Evolutionary conservation across 2,888 invertebrate species (phyloP).

Genomic region (Gymnocheta viridis): DNA sequence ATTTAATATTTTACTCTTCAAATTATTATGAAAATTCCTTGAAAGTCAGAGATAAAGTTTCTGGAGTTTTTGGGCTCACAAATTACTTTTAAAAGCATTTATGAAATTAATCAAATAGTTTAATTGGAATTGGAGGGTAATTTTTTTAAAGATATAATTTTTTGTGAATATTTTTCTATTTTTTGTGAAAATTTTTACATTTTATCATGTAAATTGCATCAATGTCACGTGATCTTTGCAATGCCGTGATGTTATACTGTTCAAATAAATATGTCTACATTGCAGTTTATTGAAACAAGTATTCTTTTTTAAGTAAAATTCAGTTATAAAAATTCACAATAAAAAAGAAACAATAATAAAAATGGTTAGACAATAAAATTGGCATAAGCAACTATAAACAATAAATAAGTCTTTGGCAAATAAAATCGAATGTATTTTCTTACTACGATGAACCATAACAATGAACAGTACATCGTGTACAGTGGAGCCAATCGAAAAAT

Average conservation of each 20-base stretch:
- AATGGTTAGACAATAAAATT: constrained; percentile 47
- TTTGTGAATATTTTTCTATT: neutral
- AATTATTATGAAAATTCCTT: too few relatives aligned
- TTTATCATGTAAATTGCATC: neutral
- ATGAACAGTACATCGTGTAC: neutral
- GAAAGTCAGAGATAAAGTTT: too few relatives aligned
- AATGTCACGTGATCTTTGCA: too few relatives aligned
- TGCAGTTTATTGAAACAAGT: constrained; percentile 13
- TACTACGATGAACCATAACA: neutral
- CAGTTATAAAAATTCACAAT: constrained; percentile 1
- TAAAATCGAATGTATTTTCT: constrained; percentile 11
- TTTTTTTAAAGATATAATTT: too few relatives aligned
- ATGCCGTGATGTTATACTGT: neutral
- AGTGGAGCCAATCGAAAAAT: neutral
- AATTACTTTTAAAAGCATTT: neutral
- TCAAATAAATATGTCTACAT: neutral
- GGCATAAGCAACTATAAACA: constrained; percentile 47
- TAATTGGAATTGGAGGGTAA: too few relatives aligned
- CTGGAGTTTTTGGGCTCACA: neutral
- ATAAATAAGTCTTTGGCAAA: constrained; percentile 54
- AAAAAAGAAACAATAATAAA: neutral
- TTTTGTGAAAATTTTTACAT: neutral
- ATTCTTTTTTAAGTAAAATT: neutral
- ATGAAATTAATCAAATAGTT: too few relatives aligned
- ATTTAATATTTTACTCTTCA: neutral